Base-by-base conservation (phyloP, 2,797 vertebrate genomes). In the Neosalanx taihuensis region DNA sequence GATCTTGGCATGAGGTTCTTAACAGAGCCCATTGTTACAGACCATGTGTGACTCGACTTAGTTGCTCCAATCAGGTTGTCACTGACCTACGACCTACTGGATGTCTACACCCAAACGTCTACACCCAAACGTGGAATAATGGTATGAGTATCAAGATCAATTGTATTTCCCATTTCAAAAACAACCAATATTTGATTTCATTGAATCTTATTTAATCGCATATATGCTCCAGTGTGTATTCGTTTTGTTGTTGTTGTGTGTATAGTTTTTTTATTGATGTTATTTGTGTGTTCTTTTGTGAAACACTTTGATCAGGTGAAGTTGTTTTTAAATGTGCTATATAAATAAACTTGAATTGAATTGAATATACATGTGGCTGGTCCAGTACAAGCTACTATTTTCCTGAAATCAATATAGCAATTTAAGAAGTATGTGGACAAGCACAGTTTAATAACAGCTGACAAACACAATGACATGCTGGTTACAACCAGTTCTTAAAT, bases 41-140 rank as follows among this genome's bases (percentile, higher is more conserved):
- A 3, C 13, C 23, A 15, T 59, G 70, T 83, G 75, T 5, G 3
- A 68, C 78, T 81, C 31, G 1, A 75, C 33, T 78, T 30, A 41
- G 10, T 41, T 46, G 41, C 13, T 30, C n/a, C 6, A 15, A 0
- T 51, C 4, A 30, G 10, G 41, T 56, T 37, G 67, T 65, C 69
- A 60, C 71, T n/a, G 29, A 67, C 3, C 3, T 4, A 13, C 29
- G 35, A 56, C 5, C 31, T 35, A 79, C 77, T 85, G 80, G 69
- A 58, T 72, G 17, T 1, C 58, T 2, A 51, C 33, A 10, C n/a
- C 30, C 58, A 18, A 53, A 71, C 9, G 17, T 1, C 58, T 2
- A 51, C 33, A 10, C n/a, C 30, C 58, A 18, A 53, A 71, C 9
- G 2, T 4, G 13, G 9, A 76, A 84, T 74, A 86, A 83, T 76